Conservation (phyloP, 1,140 invertebrate species). For the Cecropterus lyciades region DNA sequence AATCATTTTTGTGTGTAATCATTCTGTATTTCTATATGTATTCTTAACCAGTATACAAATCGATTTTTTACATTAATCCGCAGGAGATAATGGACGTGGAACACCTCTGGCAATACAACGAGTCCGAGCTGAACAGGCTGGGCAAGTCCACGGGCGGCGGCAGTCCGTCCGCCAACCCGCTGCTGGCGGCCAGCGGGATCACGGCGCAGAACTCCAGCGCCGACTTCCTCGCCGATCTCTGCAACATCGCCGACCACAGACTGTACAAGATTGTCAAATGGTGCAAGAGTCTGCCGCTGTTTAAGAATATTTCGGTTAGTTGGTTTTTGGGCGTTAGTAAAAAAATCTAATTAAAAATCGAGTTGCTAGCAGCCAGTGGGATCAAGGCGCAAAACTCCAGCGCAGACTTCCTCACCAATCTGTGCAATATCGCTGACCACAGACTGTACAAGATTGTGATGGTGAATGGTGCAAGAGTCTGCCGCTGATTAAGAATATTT, state of each 20-base stretch:
- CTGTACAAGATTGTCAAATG: slow-evolving; percentile 99
- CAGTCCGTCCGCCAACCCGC: slow-evolving; percentile 82
- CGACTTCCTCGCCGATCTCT: slow-evolving; percentile 94
- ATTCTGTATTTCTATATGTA: no score
- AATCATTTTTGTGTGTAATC: no score
- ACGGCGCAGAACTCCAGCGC: slow-evolving; percentile 88
- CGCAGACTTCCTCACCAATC: no score
- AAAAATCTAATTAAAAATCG: no score
- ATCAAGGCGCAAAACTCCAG: no score
- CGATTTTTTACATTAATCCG: background rate
- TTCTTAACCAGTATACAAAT: no score
- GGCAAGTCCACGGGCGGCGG: slow-evolving; percentile 77
- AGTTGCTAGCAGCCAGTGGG: no score
- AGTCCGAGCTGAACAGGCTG: slow-evolving; percentile 86
- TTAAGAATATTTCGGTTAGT: slow-evolving; percentile 96
- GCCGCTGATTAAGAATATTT: no score
- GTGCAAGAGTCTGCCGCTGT: slow-evolving; percentile 98
- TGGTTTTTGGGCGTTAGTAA: no score
- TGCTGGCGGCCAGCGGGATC: slow-evolving; percentile 86
- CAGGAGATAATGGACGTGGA: slow-evolving; percentile 98
- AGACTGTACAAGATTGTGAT: no score
- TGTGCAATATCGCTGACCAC: no score
- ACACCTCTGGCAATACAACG: slow-evolving; percentile 96
- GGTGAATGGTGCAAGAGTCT: no score
- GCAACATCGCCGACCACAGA: slow-evolving; percentile 97